Percentiles rank a stretch among this genome's conserved stretches.
These are phyloP conservation scores for Phyllotis vaccarum DNA, from an alignment of 2,797 vertebrate species.

Conservation along the genomic window DNA sequence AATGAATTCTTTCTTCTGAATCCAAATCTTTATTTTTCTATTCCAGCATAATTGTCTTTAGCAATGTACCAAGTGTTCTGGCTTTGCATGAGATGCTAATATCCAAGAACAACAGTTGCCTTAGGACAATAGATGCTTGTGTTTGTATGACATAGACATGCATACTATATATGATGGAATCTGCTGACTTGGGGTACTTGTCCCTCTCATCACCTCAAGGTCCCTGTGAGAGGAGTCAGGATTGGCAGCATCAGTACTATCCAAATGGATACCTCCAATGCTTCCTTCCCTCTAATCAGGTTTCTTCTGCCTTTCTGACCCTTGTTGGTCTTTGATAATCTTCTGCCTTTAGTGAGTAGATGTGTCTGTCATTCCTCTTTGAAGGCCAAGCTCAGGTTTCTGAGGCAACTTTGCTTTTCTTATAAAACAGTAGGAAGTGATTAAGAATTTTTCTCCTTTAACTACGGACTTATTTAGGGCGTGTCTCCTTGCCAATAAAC, in stretches of 20 bases:
- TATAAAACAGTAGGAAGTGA: not conserved
- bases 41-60: not conserved
- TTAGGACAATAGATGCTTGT: not conserved
- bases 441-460: not conserved
- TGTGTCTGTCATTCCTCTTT: not conserved
- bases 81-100: not conserved
- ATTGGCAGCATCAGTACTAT: not conserved
- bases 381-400: not conserved
- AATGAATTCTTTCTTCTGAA: not conserved
- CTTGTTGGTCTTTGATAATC: not conserved
- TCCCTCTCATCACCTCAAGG: not conserved
- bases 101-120: not conserved
- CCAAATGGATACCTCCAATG: not conserved
- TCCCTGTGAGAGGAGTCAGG: not conserved
- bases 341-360: not conserved
- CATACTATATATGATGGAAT: not conserved
- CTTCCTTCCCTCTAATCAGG: not conserved
- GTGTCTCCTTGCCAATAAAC: not conserved
- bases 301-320: not conserved
- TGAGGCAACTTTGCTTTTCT: not conserved
- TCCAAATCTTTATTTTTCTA: not conserved
- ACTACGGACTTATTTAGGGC: not conserved
- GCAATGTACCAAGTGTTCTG: not conserved
- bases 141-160: not conserved
- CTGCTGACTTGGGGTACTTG: not conserved